These are phyloP conservation scores for Stenurella melanura DNA, from an alignment of 2,888 invertebrate genomes.

Conservation along the genomic window DNA sequence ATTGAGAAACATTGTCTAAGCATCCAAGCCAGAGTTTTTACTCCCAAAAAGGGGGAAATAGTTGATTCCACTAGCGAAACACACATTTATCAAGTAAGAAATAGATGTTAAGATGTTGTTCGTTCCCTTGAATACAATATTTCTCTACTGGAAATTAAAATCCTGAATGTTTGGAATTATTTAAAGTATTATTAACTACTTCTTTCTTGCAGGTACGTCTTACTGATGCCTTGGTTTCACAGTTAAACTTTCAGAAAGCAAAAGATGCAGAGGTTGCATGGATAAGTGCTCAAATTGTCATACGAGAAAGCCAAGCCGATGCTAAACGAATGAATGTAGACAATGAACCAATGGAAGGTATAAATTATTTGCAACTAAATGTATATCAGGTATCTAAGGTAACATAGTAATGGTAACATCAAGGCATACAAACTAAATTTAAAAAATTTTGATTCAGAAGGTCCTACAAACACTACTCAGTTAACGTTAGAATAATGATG, in stretches of 20 bases:
- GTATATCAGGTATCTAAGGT: too few species aligned
- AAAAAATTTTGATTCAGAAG: too few species aligned
- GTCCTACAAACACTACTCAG: not conserved
- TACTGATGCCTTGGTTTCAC: slow-evolving; percentile 92
- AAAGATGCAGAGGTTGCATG: slow-evolving; percentile 97
- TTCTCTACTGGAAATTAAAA: not conserved
- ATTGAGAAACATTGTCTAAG: slow-evolving; percentile 81
- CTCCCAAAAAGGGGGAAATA: slow-evolving; percentile 87
- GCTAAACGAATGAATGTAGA: slow-evolving; percentile 72
- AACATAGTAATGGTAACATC: too few species aligned
- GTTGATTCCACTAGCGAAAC: slow-evolving; percentile 98
- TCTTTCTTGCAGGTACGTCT: slow-evolving; percentile 82
- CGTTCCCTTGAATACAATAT: too few species aligned
- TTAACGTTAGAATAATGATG: not conserved
- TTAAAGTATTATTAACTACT: not conserved
- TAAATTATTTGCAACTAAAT: slow-evolving; percentile 15
- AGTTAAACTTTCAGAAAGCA: slow-evolving; percentile 88
- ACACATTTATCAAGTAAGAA: slow-evolving; percentile 93
- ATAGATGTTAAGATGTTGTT: not conserved
- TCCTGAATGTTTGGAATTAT: too few species aligned
- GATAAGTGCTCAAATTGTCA: slow-evolving; percentile 88
- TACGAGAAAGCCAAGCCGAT: slow-evolving; percentile 79
- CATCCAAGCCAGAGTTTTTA: slow-evolving; percentile 85
- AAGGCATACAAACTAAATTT: too few species aligned
- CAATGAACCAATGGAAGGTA: slow-evolving; percentile 73